Conservation (phyloP, 2,113 vertebrate genomes). For the Corvus hawaiiensis region DNA sequence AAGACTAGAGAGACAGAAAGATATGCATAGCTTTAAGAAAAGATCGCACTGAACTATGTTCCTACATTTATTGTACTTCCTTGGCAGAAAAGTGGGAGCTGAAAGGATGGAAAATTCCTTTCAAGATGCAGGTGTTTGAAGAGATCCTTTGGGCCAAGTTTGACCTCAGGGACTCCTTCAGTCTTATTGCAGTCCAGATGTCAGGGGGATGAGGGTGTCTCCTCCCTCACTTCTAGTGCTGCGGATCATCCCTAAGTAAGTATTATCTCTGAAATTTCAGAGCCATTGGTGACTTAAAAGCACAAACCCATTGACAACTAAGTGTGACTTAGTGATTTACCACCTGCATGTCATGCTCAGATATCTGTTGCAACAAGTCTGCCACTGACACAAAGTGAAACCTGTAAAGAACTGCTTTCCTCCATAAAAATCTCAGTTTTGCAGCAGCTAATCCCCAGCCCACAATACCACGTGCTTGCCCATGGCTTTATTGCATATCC, state of each 20-base stretch:
- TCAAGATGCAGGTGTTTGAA: constrained; percentile 36
- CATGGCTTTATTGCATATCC: neutral
- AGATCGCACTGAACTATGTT: neutral
- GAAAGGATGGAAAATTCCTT: constrained; percentile 59
- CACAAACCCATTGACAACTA: neutral
- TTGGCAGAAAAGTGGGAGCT: constrained; percentile 38
- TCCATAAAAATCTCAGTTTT: neutral
- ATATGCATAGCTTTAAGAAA: neutral
- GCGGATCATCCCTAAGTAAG: constrained; percentile 1
- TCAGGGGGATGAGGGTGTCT: neutral
- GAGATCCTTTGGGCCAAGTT: constrained; percentile 18
- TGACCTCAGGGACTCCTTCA: constrained; percentile 25
- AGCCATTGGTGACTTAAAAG: constrained; percentile 31
- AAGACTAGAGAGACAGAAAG: neutral
- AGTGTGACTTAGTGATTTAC: constrained; percentile 31
- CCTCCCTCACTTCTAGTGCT: neutral
- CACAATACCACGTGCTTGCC: neutral
- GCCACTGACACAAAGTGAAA: neutral
- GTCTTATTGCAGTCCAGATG: constrained; percentile 9
- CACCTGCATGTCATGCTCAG: neutral
- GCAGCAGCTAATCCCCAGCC: neutral
- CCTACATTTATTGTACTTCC: constrained; percentile 27
- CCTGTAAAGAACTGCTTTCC: neutral
- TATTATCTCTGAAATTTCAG: constrained; percentile 35
- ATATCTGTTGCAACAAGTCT: constrained; percentile 10